Conservation (phyloP, 2,888 invertebrate genomes). For the Melanargia galathea region DNA sequence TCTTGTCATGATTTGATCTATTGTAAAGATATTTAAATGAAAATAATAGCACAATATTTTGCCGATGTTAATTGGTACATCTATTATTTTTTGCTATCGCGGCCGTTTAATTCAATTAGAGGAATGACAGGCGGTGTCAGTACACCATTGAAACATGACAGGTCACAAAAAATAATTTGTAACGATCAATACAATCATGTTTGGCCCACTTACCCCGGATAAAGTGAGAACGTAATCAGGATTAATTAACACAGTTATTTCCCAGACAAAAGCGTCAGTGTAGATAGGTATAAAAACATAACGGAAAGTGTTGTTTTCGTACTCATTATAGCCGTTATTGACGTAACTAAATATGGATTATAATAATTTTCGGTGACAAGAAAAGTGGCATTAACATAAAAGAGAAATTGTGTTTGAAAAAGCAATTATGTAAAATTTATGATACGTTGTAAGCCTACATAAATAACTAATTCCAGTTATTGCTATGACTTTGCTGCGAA, state of each 20-base stretch:
- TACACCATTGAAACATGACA: slow-evolving; percentile 46
- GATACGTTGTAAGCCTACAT: background rate
- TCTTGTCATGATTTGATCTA: slow-evolving; percentile 34
- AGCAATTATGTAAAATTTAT: background rate
- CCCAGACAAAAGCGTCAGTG: slow-evolving; percentile 54
- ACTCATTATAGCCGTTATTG: slow-evolving; percentile 7
- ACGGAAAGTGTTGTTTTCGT: slow-evolving; percentile 37
- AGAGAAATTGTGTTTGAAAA: slow-evolving; percentile 11
- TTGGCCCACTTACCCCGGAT: slow-evolving; percentile 63
- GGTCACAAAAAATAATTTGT: slow-evolving; percentile 60
- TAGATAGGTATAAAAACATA: slow-evolving; percentile 37
- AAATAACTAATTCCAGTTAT: background rate
- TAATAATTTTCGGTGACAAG: background rate
- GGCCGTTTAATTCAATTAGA: slow-evolving; percentile 68
- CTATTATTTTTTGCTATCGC: slow-evolving; percentile 43
- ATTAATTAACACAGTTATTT: slow-evolving; percentile 71
- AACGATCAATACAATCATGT: slow-evolving; percentile 47
- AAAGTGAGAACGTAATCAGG: slow-evolving; percentile 65
- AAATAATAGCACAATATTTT: slow-evolving; percentile 35
- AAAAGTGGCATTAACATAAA: background rate
- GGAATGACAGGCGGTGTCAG: slow-evolving; percentile 64
- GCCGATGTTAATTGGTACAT: slow-evolving; percentile 44
- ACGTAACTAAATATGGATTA: background rate
- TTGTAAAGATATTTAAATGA: slow-evolving; percentile 32
- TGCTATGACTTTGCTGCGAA: background rate